These are phyloP conservation scores for Neotoxoptera formosana DNA, from an alignment of 1,140 invertebrate genomes.

Conservation along the genomic window DNA sequence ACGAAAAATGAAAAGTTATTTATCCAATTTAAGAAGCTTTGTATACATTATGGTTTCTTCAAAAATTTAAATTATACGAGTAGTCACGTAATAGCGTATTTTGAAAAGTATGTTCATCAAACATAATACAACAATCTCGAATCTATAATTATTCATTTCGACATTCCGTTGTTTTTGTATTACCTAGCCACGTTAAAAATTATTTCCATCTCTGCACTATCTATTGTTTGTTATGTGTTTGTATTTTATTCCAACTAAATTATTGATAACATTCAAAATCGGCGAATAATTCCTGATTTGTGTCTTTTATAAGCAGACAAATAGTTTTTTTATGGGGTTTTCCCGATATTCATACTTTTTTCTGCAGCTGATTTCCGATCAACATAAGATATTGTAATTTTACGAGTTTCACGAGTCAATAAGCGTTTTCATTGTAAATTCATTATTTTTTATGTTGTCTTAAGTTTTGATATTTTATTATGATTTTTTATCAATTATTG, in stretches of 20 bases:
- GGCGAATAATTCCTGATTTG: not conserved
- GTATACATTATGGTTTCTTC: not conserved
- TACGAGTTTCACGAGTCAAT: not conserved
- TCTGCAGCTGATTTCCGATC: not conserved
- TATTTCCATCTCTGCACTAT: not conserved
- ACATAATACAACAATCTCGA: not conserved
- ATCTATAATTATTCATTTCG: not conserved
- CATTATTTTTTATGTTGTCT: not conserved
- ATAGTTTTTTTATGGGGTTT: not conserved
- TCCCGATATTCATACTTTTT: not conserved
- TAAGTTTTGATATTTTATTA: not conserved
- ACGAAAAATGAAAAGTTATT: constrained; percentile 1
- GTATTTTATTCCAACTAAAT: not conserved
- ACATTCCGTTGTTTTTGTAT: not conserved
- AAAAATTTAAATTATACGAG: not conserved
- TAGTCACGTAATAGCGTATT: not conserved
- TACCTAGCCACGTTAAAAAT: not conserved
- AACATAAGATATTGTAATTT: not conserved
- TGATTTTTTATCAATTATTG: not conserved
- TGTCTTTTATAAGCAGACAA: not conserved
- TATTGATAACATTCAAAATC: not conserved
- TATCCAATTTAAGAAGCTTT: not conserved
- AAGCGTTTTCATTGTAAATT: not conserved
- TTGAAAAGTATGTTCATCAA: not conserved
- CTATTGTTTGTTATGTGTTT: not conserved